phyloP scores from a whole-genome alignment of 2,888 invertebrate genomes.

The Liopterus haemorrhoidalis region DNA sequence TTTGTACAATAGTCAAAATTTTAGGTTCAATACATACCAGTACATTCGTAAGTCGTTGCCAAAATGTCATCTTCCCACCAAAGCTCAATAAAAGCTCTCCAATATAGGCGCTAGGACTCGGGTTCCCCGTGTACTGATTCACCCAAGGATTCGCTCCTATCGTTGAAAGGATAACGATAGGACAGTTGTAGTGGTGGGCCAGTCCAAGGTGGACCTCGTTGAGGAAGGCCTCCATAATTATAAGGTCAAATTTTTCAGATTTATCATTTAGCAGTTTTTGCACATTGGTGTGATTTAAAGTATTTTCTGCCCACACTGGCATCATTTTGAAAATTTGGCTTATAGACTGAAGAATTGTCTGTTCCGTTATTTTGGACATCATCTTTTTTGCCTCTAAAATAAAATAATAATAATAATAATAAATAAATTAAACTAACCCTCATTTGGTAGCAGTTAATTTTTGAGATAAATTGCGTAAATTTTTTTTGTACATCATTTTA shows the following conservation, averaged over 20 bases:
- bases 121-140: conserved; percentile 34
- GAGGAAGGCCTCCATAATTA: conserved; percentile 37
- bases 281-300: conserved; percentile 30
- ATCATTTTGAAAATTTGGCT: too few relatives aligned
- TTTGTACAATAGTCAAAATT: too few relatives aligned
- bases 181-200: conserved; percentile 32
- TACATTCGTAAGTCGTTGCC: too few relatives aligned
- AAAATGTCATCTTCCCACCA: conserved; percentile 30
- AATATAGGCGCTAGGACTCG: conserved; percentile 30
- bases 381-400: background rate
- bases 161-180: conserved; percentile 31
- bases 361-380: conserved; percentile 5
- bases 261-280: conserved; percentile 33
- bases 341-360: too few relatives aligned
- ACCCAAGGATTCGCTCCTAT: conserved; percentile 30
- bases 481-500: background rate
- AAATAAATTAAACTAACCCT: background rate
- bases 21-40: too few relatives aligned
- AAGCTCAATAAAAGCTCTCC: conserved; percentile 26
- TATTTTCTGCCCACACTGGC: conserved; percentile 16
- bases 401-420: too few relatives aligned
- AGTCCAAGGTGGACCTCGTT: conserved; percentile 35
- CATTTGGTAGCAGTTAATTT: background rate
- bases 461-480: background rate
- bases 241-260: conserved; percentile 35